phyloP scores from a whole-genome alignment of 2,888 invertebrate species.

The Cataglyphis livida region DNA sequence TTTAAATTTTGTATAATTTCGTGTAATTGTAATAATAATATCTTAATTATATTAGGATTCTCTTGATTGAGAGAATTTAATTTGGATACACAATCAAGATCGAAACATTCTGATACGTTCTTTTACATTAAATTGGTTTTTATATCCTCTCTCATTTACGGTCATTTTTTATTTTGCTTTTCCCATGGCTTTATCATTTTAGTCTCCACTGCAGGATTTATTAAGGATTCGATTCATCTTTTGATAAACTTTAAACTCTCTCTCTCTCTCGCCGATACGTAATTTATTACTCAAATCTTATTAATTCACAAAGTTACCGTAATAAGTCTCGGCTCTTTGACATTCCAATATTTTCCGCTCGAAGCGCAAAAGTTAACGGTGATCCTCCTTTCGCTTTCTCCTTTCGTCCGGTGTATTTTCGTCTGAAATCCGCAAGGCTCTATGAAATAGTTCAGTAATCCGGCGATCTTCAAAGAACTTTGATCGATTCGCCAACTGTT shows the following conservation, averaged over 20 bases:
- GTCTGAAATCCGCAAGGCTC: conserved; percentile 1
- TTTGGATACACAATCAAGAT: not conserved
- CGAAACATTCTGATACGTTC: not conserved
- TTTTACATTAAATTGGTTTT: not conserved
- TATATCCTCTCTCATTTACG: not conserved
- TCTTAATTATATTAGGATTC: not conserved
- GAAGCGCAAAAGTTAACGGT: conserved; percentile 24
- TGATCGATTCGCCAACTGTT: conserved; percentile 62
- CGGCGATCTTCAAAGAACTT: conserved; percentile 46
- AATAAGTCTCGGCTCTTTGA: conserved; percentile 43
- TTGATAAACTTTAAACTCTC: conserved; percentile 13
- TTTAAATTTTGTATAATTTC: not conserved
- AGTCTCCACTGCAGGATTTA: conserved; percentile 4
- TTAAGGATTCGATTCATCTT: conserved; percentile 23
- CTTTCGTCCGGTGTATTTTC: not conserved
- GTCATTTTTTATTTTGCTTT: conserved; percentile 3
- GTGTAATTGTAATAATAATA: not conserved
- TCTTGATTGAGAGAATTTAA: not conserved
- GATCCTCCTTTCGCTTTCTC: conserved; percentile 13
- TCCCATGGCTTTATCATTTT: conserved; percentile 4
- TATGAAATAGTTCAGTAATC: conserved; percentile 24
- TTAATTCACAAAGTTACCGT: conserved; percentile 44
- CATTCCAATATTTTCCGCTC: conserved; percentile 27
- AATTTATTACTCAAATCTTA: conserved; percentile 35
- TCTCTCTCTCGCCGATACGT: conserved; percentile 7